Evolutionary conservation across 2,888 invertebrate genomes (phyloP).

Genomic region (Sclerodermus sp.): DNA sequence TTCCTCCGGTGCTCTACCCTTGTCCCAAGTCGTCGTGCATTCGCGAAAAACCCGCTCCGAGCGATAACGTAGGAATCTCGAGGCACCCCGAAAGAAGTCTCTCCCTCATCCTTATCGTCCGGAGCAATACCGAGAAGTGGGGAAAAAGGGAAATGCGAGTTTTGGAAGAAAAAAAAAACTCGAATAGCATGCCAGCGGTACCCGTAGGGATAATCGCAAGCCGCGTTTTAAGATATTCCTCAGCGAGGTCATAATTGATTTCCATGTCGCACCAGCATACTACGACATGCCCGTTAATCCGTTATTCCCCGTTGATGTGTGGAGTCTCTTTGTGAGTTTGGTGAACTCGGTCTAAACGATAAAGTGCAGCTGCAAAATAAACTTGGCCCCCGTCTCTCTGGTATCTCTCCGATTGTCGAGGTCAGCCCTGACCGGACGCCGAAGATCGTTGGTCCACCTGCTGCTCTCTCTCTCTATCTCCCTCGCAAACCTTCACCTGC

Average conservation of each 20-base stretch:
- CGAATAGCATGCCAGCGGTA: no score
- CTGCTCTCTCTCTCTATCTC: no score
- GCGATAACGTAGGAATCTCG: slow-evolving; percentile 32
- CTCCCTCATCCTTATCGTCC: background rate
- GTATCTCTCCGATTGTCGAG: slow-evolving; percentile 33
- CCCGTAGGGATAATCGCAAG: no score
- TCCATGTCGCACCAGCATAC: slow-evolving; percentile 10
- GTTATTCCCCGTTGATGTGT: slow-evolving; percentile 7
- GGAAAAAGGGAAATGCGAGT: no score
- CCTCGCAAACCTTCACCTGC: slow-evolving; percentile 49
- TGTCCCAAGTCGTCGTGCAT: background rate
- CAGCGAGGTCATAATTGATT: slow-evolving; percentile 18
- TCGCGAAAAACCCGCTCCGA: slow-evolving; percentile 7
- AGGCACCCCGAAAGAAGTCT: no score
- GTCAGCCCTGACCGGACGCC: slow-evolving; percentile 31
- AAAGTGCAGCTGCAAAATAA: slow-evolving; percentile 45
- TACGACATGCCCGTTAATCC: slow-evolving; percentile 18
- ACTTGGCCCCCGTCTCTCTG: slow-evolving; percentile 15
- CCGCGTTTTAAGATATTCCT: no score
- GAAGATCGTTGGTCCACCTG: slow-evolving; percentile 51
- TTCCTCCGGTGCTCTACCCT: background rate
- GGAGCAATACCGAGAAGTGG: no score
- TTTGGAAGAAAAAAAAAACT: no score
- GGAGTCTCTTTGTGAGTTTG: slow-evolving; percentile 1
- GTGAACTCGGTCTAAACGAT: slow-evolving; percentile 22